Evolutionary conservation across 2,113 vertebrate species (phyloP).

Genomic region (Asarcornis scutulata): DNA sequence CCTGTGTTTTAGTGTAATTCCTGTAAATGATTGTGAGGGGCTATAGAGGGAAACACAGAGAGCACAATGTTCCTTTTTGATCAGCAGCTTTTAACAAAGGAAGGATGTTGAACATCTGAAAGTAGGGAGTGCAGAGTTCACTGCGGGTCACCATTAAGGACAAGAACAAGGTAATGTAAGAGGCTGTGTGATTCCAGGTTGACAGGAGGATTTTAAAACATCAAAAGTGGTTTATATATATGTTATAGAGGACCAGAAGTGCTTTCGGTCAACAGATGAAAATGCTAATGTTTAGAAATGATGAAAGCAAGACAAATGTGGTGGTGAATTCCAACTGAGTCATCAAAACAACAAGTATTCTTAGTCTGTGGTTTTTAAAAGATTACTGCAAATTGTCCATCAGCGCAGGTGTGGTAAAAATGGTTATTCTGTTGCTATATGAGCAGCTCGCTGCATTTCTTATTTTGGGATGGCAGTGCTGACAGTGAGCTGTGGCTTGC

Average conservation of each 20-base stretch:
- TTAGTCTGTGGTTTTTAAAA: constrained; percentile 60
- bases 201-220: constrained; percentile 60
- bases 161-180: constrained; percentile 56
- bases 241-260: constrained; percentile 40
- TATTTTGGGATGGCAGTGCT: constrained; percentile 46
- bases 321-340: constrained; percentile 58
- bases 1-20: constrained; percentile 66
- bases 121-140: constrained; percentile 48
- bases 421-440: background rate
- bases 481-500: constrained; percentile 18
- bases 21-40: constrained; percentile 45
- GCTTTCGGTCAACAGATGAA: constrained; percentile 53
- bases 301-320: constrained; percentile 58
- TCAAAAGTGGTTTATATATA: constrained; percentile 35
- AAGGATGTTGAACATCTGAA: constrained; percentile 32
- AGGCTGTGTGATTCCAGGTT: constrained; percentile 31
- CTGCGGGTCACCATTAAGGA: constrained; percentile 42
- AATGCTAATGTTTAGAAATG: constrained; percentile 49
- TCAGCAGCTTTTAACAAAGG: constrained; percentile 60
- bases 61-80: constrained; percentile 62
- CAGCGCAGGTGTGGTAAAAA: constrained; percentile 40
- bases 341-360: constrained; percentile 67
- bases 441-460: background rate
- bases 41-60: constrained; percentile 17
- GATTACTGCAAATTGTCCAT: constrained; percentile 45